A percentile compares a stretch with the other conserved stretches of the same genome.
phyloP scores from a whole-genome alignment of 35 echinoderm and acorn worm genomes.

The Eucidaris tribuloides region DNA sequence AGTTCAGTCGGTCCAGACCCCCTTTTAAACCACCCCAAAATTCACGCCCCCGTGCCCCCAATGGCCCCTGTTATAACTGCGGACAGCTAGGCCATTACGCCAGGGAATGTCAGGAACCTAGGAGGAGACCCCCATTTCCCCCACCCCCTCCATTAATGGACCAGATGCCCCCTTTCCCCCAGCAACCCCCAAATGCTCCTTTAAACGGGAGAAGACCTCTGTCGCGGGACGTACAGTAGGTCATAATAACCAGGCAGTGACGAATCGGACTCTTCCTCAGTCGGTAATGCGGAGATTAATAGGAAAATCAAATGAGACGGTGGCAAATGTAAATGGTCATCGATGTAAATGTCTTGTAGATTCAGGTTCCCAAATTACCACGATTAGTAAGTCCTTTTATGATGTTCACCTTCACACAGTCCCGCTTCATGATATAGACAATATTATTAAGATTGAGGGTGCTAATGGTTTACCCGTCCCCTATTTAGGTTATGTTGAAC shows the following conservation, averaged over 20 bases:
- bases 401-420: neutral
- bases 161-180: neutral
- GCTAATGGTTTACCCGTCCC: neutral
- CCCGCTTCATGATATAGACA: neutral
- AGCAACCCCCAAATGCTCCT: neutral
- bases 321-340: neutral
- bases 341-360: neutral
- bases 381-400: neutral
- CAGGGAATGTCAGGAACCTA: neutral
- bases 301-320: no score
- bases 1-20: neutral
- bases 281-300: no score
- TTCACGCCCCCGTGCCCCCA: neutral
- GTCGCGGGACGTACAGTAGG: neutral
- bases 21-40: neutral
- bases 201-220: neutral
- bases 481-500: neutral
- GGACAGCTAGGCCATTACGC: neutral
- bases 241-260: no score
- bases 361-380: neutral
- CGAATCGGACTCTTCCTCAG: no score
- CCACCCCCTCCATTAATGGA: neutral
- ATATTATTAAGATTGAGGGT: neutral
- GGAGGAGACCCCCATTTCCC: neutral
- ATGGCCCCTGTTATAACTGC: neutral